These are phyloP conservation scores for Nasonia giraulti DNA, from an alignment of 1,140 invertebrate species.

Conservation along the genomic window DNA sequence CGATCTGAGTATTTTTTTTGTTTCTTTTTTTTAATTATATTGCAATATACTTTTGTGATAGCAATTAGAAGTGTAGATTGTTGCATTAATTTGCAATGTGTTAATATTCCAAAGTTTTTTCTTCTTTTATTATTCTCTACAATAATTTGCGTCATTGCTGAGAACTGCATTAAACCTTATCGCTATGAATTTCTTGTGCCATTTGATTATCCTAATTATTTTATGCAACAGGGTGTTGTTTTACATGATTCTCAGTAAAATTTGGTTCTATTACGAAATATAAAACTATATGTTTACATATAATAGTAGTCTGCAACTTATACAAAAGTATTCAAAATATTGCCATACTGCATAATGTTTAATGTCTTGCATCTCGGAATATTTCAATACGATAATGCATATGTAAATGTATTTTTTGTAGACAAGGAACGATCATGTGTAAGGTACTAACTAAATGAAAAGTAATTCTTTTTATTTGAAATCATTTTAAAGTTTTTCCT, in stretches of 20 bases:
- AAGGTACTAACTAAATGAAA: conserved; percentile 28
- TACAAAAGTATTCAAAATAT: conserved; percentile 41
- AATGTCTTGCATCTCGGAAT: conserved; percentile 42
- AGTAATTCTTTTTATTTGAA: conserved; percentile 38
- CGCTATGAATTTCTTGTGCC: conserved; percentile 39
- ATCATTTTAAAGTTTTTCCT: conserved; percentile 32
- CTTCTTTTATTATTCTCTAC: conserved; percentile 36
- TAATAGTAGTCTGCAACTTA: conserved; percentile 35
- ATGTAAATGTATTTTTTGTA: conserved; percentile 48
- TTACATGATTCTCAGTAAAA: conserved; percentile 8
- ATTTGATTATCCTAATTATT: conserved; percentile 33
- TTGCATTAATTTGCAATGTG: conserved; percentile 25
- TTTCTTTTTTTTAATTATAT: conserved; percentile 33
- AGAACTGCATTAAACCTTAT: conserved; percentile 40
- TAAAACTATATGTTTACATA: conserved; percentile 31
- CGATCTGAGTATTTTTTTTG: conserved; percentile 55
- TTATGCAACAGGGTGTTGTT: conserved; percentile 5
- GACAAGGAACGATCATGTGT: conserved; percentile 41
- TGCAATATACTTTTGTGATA: conserved; percentile 54
- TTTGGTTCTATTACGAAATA: conserved; percentile 13
- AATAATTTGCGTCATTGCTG: conserved; percentile 30
- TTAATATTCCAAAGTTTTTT: conserved; percentile 46
- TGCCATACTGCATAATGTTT: conserved; percentile 36
- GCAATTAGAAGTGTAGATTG: conserved; percentile 29
- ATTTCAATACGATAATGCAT: conserved; percentile 39